These are phyloP conservation scores for Drosophila kohkoa DNA, from an alignment of 1,140 invertebrate species.

Conservation along the genomic window DNA sequence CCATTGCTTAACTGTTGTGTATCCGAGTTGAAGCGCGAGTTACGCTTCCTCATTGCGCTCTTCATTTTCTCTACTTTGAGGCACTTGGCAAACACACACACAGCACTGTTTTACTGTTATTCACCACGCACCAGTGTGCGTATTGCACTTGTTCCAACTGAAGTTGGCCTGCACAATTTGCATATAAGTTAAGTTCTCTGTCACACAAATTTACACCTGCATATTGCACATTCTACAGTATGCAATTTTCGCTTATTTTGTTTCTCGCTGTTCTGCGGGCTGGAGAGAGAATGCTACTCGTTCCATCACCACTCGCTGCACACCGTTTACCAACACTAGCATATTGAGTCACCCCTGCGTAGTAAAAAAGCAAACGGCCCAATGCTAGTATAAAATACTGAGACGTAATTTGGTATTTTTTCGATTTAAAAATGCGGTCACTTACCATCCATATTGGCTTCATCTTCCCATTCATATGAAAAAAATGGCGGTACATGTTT, in stretches of 20 bases:
- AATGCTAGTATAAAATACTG: too few relatives aligned
- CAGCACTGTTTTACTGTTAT: background rate
- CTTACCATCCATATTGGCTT: too few relatives aligned
- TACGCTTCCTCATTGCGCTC: constrained; percentile 68
- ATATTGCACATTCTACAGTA: constrained; percentile 70
- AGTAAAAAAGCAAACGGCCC: too few relatives aligned
- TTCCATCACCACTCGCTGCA: background rate
- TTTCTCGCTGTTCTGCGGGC: background rate
- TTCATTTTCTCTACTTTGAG: background rate
- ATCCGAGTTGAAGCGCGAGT: constrained; percentile 71
- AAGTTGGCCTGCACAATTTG: constrained; percentile 15
- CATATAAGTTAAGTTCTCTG: constrained; percentile 22
- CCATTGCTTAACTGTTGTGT: constrained; percentile 59
- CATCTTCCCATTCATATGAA: too few relatives aligned
- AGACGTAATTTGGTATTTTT: too few relatives aligned
- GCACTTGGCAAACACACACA: constrained; percentile 14
- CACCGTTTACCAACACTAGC: background rate
- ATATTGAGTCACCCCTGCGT: background rate
- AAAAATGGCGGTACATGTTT: too few relatives aligned
- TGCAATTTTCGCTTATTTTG: constrained; percentile 45
- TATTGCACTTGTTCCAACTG: constrained; percentile 20
- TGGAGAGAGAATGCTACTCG: background rate
- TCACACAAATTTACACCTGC: constrained; percentile 59
- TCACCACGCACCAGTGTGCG: constrained; percentile 21
- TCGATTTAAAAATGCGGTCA: too few relatives aligned